Conservation (phyloP, 2,113 vertebrate genomes). For the Callochromis pleurospilus region DNA sequence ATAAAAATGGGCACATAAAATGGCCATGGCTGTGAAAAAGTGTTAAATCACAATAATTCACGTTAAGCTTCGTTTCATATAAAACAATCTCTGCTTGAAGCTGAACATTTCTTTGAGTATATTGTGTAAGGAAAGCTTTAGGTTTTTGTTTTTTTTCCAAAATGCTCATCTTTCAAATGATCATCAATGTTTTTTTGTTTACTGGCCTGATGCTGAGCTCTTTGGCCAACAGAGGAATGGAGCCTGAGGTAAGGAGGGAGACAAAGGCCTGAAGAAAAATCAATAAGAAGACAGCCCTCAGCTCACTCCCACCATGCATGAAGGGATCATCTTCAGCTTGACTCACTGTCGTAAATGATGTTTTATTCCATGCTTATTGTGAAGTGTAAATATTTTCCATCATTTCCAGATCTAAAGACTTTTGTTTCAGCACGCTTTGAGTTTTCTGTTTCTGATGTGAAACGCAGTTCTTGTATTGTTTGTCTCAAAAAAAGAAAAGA, state of each 20-base stretch:
- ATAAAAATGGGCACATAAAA: neutral
- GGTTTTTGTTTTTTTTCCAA: neutral
- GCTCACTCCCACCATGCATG: neutral
- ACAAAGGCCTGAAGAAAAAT: neutral
- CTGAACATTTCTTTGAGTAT: neutral
- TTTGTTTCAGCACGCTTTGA: neutral
- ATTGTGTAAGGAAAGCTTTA: neutral
- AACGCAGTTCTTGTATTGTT: neutral
- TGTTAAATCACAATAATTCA: neutral
- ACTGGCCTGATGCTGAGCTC: neutral
- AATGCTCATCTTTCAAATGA: neutral
- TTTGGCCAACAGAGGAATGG: neutral
- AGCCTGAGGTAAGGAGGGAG: neutral
- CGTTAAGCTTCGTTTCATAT: neutral
- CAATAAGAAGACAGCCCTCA: neutral
- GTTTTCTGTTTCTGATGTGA: neutral
- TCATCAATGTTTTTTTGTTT: neutral
- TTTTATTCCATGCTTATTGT: neutral
- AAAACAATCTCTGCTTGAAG: neutral
- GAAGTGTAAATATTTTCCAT: neutral
- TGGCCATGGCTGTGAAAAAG: neutral
- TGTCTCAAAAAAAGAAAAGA: neutral
- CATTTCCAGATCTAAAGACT: neutral
- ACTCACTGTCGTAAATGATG: neutral
- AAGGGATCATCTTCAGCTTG: neutral